phyloP scores from a whole-genome alignment of 2,888 invertebrate genomes.

The Eilema caniola region DNA sequence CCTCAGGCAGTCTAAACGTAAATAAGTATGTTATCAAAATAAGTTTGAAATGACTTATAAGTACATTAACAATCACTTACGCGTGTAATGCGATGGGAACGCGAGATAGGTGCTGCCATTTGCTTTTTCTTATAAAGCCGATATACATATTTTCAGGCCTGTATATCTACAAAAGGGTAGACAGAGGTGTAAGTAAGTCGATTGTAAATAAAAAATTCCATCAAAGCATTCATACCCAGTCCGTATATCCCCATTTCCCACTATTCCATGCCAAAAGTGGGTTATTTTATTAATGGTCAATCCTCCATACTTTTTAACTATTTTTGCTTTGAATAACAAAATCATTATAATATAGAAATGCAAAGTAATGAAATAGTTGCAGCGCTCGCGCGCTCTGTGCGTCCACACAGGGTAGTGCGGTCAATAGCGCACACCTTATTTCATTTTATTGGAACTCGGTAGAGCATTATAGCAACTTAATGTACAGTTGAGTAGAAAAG shows the following conservation, averaged over 20 bases:
- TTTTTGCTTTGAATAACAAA: neutral
- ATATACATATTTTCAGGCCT: neutral
- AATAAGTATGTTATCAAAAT: neutral
- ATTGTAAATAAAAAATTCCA: neutral
- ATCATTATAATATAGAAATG: neutral
- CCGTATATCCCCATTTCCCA: neutral
- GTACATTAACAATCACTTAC: constrained; percentile 7
- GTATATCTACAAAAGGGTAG: neutral
- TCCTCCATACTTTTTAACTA: neutral
- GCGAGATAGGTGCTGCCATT: neutral
- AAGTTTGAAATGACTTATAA: neutral
- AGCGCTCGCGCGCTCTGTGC: neutral
- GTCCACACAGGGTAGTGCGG: neutral
- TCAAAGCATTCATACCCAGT: neutral
- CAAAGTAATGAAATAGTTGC: constrained; percentile 2
- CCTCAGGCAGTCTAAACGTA: too few relatives aligned
- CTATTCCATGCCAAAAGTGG: neutral
- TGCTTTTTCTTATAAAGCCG: neutral
- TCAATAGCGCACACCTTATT: constrained; percentile 11
- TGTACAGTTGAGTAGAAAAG: constrained; percentile 9
- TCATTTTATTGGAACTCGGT: constrained; percentile 18
- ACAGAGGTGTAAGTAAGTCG: neutral
- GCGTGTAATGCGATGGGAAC: constrained; percentile 3
- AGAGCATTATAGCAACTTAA: neutral
- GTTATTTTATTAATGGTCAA: neutral